Base-by-base conservation (phyloP, 2,888 invertebrate species). In the Brenthis daphne region DNA sequence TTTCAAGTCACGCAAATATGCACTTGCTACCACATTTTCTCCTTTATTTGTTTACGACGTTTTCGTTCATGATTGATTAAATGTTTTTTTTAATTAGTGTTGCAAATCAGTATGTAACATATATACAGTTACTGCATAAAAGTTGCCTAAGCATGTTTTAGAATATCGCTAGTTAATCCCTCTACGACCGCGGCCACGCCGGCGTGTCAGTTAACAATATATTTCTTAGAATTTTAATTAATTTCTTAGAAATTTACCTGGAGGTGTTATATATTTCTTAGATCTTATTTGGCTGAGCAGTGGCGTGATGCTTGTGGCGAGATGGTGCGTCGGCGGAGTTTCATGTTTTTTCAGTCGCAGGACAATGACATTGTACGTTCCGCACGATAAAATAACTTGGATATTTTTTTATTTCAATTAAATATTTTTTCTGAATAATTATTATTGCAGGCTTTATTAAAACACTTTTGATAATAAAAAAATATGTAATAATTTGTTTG, bases 351-450 rank as follows among this genome's bases (percentile, higher is more conserved):
- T 82, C 82, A 79, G 85, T 82, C 82, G 79, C 81, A 89, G 92
- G 91, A 92, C 92, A 90, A 91, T 91, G 91, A 92, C 91, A 90
- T 89, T 85, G 86, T 84, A 83, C 88, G 90, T 91, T 91, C 89
- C 89, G 89, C 90, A 89, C 90, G 87, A 89, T 89, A 89, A 89
- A 91, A 85, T 85, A 86, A 85, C 86, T 88, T 88, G 87, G 64
- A 64, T 58, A 60, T 69, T 71, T 68, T 20, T 64, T 24, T 68
- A 58, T 58, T 54, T 14, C 50, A 55, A 64, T 64, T 57, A 64
- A 55, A 58, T 16, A 33, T 51, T 53, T 50, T 60, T n/a, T 51
- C 13, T 16, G 24, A 48, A 50, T 48, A 60, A 50, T 50, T 20
- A 20, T 20, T 60, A 43, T 43, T 43, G 8, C 8, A 11, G 37